Conservation (phyloP, 53 echinoderm and acorn worm genomes). For the Patiria pectinifera region DNA sequence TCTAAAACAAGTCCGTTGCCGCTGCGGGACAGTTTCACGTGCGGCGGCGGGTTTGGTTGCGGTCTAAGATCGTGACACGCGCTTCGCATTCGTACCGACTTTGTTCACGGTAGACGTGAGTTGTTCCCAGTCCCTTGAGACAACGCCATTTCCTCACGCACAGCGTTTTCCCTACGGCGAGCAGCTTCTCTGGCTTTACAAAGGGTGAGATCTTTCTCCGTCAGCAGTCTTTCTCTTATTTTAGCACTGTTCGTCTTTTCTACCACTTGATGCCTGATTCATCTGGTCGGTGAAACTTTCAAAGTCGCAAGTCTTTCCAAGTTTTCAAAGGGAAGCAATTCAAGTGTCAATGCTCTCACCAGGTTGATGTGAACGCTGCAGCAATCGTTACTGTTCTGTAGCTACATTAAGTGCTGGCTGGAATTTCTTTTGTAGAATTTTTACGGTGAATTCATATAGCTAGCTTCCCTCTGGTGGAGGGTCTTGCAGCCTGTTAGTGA, state of each 20-base stretch:
- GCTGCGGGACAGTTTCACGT: neutral
- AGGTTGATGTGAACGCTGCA: conserved; percentile 49
- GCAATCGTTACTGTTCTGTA: conserved; percentile 66
- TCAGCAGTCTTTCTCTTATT: conserved; percentile 52
- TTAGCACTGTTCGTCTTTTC: conserved; percentile 55
- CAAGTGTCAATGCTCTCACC: conserved; percentile 59
- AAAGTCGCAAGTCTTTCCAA: conserved; percentile 65
- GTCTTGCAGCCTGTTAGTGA: neutral
- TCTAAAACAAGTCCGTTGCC: conserved; percentile 35
- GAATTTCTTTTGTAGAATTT: conserved; percentile 39
- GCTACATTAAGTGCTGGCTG: conserved; percentile 56
- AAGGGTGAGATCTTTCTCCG: conserved; percentile 54
- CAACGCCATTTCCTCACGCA: conserved; percentile 45
- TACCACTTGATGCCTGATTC: conserved; percentile 65
- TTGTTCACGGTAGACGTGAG: conserved; percentile 5
- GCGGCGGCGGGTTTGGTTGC: neutral
- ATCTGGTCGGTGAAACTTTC: conserved; percentile 60
- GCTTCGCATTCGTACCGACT: neutral
- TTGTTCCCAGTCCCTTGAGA: neutral
- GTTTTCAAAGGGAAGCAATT: conserved; percentile 55
- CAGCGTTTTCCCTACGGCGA: conserved; percentile 30
- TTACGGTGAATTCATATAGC: neutral
- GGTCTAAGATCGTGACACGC: too few relatives aligned
- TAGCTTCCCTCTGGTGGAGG: neutral
- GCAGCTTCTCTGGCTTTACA: conserved; percentile 21